These are phyloP conservation scores for Chondrilla cf. caribensis DNA, from an alignment of 37 sponge, comb jelly and placozoan species.

Conservation along the genomic window DNA sequence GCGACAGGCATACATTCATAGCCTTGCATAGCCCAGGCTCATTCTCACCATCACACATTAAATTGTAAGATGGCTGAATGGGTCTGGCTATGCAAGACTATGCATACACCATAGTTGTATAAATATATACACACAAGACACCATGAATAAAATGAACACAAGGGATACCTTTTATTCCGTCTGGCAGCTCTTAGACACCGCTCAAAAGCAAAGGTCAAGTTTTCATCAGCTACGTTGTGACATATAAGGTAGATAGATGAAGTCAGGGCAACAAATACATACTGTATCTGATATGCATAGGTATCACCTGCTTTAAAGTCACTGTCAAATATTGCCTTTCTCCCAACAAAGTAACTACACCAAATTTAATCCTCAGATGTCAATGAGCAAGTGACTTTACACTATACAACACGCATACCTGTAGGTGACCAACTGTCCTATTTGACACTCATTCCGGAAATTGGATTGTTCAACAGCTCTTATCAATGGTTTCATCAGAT, in stretches of 20 bases:
- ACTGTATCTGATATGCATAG: neutral
- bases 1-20: no score
- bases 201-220: conserved; percentile 81
- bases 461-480: conserved; percentile 83
- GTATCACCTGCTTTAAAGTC: conserved; percentile 78
- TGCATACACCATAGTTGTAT: neutral
- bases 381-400: no score
- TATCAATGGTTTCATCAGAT: conserved; percentile 90
- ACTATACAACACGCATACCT: no score
- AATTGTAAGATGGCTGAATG: no score
- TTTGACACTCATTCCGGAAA: conserved; percentile 70
- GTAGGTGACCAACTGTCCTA: conserved; percentile 86
- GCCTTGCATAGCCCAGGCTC: no score
- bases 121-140: neutral
- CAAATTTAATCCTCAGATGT: no score
- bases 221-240: conserved; percentile 62
- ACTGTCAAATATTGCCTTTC: conserved; percentile 94
- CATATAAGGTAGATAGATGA: conserved; percentile 31
- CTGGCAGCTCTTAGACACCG: conserved; percentile 50
- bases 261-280: neutral
- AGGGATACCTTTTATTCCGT: conserved; percentile 61
- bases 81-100: no score
- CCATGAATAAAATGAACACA: neutral
- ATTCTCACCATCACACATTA: no score
- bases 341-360: conserved; percentile 84